A percentile compares a stretch with the other conserved stretches of the same genome.
These are phyloP conservation scores for Amaurobius ferox DNA, from an alignment of 2,888 invertebrate species.

Conservation along the genomic window DNA sequence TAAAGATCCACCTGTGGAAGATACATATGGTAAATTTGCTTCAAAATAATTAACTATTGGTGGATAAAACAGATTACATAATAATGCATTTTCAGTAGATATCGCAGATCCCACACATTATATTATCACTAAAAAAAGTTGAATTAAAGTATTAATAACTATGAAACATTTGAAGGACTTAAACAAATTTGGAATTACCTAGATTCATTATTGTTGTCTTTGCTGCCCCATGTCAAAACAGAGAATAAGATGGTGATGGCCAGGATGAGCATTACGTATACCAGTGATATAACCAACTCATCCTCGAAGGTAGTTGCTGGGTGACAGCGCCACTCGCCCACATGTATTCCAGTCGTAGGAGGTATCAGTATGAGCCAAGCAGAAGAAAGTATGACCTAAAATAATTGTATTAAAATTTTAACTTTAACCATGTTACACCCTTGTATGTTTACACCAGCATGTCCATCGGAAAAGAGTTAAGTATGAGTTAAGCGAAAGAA, in stretches of 20 bases:
- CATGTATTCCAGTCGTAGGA: constrained; percentile 76
- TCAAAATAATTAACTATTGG: no score
- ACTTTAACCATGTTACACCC: no score
- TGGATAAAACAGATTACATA: no score
- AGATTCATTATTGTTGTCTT: constrained; percentile 77
- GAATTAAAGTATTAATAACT: no score
- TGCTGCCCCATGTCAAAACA: constrained; percentile 77
- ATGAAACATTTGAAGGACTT: no score
- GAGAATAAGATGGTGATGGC: constrained; percentile 77
- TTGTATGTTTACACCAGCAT: no score
- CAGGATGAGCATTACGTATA: constrained; percentile 78
- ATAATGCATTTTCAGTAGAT: no score
- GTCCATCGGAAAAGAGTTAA: no score
- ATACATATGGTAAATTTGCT: not conserved
- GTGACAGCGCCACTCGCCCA: constrained; percentile 75
- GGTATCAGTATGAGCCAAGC: constrained; percentile 79
- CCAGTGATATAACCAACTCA: constrained; percentile 78
- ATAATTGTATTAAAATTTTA: no score
- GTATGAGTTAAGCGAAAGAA: no score
- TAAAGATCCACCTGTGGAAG: constrained; percentile 77
- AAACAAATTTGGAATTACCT: constrained; percentile 74
- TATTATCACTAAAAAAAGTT: no score
- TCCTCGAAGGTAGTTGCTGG: constrained; percentile 77
- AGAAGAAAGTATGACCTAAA: constrained; percentile 77
- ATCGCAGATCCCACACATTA: no score